Conservation (phyloP, 37 sponge, comb jelly and placozoan genomes). For the Corticium candelabrum region DNA sequence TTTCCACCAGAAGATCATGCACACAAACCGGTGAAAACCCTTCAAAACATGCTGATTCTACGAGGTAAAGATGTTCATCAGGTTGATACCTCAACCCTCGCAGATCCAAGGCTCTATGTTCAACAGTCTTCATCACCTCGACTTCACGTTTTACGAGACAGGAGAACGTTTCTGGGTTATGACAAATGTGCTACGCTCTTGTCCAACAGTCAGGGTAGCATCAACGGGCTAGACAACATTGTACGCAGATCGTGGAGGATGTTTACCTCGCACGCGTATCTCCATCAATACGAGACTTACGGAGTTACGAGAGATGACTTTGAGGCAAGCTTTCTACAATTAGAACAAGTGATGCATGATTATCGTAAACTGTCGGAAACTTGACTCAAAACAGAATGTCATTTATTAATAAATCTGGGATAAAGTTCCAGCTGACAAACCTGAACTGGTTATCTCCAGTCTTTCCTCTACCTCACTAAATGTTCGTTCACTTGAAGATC, state of each 20-base stretch:
- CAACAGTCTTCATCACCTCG: too few relatives aligned
- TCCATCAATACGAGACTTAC: constrained; percentile 63
- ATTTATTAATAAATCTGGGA: too few relatives aligned
- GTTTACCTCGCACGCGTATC: constrained; percentile 56
- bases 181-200: constrained; percentile 64
- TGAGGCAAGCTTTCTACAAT: constrained; percentile 39
- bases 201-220: constrained; percentile 49
- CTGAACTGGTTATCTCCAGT: too few relatives aligned
- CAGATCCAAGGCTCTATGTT: too few relatives aligned
- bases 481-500: constrained; percentile 84
- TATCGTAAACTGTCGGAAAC: constrained; percentile 13
- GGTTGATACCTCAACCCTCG: not conserved
- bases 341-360: constrained; percentile 58
- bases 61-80: not conserved
- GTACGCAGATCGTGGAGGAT: constrained; percentile 60
- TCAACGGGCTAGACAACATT: constrained; percentile 33
- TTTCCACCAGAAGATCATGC: too few relatives aligned
- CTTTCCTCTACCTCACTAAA: too few relatives aligned
- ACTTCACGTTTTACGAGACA: not conserved
- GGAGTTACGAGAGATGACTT: constrained; percentile 55
- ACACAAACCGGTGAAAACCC: too few relatives aligned
- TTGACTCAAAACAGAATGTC: too few relatives aligned
- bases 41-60: not conserved
- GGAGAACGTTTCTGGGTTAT: not conserved
- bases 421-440: too few relatives aligned